phyloP scores from a whole-genome alignment of 2,797 vertebrate species.

The Adelosebastes latens region DNA sequence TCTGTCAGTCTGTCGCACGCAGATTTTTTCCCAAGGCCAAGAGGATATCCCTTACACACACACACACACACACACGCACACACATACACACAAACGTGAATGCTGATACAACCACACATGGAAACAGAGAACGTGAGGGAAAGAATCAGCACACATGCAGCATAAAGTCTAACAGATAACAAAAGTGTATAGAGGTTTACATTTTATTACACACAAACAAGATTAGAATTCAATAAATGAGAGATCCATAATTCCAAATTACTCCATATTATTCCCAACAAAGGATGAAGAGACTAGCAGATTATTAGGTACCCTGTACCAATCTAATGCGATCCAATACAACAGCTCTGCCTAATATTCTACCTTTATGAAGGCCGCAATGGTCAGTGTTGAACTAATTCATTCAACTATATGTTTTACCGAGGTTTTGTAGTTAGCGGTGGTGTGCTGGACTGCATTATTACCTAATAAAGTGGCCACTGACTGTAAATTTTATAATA shows the following conservation, averaged over 20 bases:
- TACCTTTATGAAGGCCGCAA: background rate
- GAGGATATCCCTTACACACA: constrained; percentile 72
- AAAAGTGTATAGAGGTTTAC: background rate
- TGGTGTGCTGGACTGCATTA: background rate
- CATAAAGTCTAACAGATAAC: background rate
- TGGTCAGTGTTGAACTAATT: background rate
- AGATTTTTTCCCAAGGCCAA: constrained; percentile 72
- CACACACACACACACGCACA: constrained; percentile 3
- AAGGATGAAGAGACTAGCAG: too few species aligned
- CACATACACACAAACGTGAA: constrained; percentile 2
- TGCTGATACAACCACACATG: constrained; percentile 30
- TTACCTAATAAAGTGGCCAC: background rate
- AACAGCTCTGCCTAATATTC: background rate
- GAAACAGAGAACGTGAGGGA: constrained; percentile 43
- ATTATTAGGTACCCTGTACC: too few species aligned
- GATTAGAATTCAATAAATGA: background rate
- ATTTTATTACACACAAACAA: background rate
- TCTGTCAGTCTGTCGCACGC: constrained; percentile 67
- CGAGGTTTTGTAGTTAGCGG: background rate
- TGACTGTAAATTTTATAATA: background rate
- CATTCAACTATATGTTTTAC: background rate
- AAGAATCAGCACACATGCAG: background rate
- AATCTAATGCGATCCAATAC: background rate
- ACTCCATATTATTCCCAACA: background rate
- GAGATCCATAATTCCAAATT: background rate